phyloP scores from a whole-genome alignment of 2,888 invertebrate genomes.

The Caenorhabditis sp. region DNA sequence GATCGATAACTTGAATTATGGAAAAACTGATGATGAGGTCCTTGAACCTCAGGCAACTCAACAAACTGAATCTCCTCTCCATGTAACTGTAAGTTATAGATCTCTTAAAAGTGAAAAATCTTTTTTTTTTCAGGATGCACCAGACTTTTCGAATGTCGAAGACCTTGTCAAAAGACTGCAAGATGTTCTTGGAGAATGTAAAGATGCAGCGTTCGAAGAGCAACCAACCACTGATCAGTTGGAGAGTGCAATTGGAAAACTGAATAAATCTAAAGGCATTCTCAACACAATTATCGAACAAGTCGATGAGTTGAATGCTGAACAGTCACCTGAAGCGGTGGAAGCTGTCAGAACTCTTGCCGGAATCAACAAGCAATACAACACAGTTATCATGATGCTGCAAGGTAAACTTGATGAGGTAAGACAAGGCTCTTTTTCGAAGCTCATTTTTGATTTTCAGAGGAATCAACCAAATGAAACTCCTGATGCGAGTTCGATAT shows the following conservation, averaged over 20 bases:
- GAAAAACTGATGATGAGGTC: not conserved
- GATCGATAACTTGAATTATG: constrained; percentile 39
- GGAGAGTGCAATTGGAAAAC: constrained; percentile 26
- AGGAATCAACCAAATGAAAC: not conserved
- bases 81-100: constrained; percentile 17
- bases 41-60: constrained; percentile 2
- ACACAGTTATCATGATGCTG: constrained; percentile 25
- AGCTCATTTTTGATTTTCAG: constrained; percentile 2
- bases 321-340: constrained; percentile 34
- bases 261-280: constrained; percentile 12
- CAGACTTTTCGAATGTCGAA: not conserved
- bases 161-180: constrained; percentile 34
- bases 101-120: constrained; percentile 5
- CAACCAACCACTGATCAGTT: constrained; percentile 9
- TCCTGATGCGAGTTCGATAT: not conserved
- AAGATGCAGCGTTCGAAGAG: constrained; percentile 14
- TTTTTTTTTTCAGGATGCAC: not conserved
- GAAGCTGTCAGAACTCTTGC: constrained; percentile 36
- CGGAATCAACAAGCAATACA: constrained; percentile 34
- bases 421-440: too few species aligned
- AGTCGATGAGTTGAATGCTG: constrained; percentile 35
- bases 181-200: constrained; percentile 30
- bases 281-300: constrained; percentile 24
- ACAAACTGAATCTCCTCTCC: constrained; percentile 3
- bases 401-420: constrained; percentile 33